These are phyloP conservation scores for Bucco capensis DNA, from an alignment of 2,113 vertebrate genomes.

Conservation along the genomic window DNA sequence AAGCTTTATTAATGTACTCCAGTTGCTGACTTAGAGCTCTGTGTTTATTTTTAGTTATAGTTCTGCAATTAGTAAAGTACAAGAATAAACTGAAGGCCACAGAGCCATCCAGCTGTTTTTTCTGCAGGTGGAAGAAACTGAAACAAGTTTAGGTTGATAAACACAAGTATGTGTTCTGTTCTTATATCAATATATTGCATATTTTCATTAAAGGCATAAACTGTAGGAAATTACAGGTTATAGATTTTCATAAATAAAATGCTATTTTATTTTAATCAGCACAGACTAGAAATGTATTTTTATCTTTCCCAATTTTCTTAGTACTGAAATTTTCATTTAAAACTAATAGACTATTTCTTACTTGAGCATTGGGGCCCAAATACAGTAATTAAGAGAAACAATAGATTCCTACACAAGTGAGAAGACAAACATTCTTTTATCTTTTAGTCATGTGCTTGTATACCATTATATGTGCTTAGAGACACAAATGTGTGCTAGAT, in stretches of 20 bases:
- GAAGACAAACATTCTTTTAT: neutral
- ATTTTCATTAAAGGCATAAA: neutral
- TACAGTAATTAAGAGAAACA: neutral
- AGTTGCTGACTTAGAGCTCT: constrained; percentile 57
- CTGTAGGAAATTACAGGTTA: neutral
- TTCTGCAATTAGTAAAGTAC: constrained; percentile 60
- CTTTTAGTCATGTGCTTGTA: neutral
- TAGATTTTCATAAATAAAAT: neutral
- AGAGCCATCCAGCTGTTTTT: neutral
- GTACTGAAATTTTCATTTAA: neutral
- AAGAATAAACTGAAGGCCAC: constrained; percentile 53
- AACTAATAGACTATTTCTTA: neutral
- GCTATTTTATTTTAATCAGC: neutral
- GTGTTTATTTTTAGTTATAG: constrained; percentile 55
- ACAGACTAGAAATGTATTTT: neutral
- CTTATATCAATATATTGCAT: neutral
- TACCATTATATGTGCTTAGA: neutral
- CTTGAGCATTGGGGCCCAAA: neutral
- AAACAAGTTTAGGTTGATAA: neutral
- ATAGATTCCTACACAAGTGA: neutral
- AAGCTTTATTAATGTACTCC: constrained; percentile 63
- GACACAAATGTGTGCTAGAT: neutral
- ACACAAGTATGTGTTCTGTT: neutral
- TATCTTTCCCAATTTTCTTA: neutral
- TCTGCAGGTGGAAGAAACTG: neutral